Conservation (phyloP, 1,140 invertebrate species). For the Caenorhabditis latens region DNA sequence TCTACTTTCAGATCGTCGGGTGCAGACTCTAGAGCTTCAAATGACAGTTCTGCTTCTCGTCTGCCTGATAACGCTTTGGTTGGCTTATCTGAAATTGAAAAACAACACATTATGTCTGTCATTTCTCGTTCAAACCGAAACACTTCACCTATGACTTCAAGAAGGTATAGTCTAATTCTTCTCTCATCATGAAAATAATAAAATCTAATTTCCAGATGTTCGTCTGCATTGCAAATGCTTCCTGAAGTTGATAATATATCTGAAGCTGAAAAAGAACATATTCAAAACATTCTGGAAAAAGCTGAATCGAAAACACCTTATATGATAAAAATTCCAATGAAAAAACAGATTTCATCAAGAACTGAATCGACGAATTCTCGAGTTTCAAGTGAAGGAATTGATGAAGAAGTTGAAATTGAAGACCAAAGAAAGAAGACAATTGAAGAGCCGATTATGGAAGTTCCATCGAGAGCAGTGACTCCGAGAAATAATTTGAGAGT, state of each 20-base stretch:
- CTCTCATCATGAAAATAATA: not conserved
- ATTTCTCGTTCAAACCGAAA: slow-evolving; percentile 56
- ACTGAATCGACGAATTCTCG: slow-evolving; percentile 56
- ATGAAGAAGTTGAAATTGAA: slow-evolving; percentile 38
- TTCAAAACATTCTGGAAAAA: slow-evolving; percentile 63
- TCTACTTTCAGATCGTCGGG: slow-evolving; percentile 53
- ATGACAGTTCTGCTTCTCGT: slow-evolving; percentile 56
- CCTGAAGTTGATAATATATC: slow-evolving; percentile 63
- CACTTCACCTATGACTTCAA: slow-evolving; percentile 59
- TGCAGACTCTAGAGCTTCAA: slow-evolving; percentile 63
- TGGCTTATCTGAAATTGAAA: slow-evolving; percentile 62
- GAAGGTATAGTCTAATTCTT: slow-evolving; percentile 56
- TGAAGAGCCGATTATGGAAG: not conserved
- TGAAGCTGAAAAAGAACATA: slow-evolving; percentile 65
- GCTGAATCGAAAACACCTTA: slow-evolving; percentile 62
- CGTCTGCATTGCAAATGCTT: slow-evolving; percentile 59
- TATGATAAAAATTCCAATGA: slow-evolving; percentile 42
- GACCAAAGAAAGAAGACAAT: slow-evolving; percentile 16
- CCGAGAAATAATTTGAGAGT: slow-evolving; percentile 48
- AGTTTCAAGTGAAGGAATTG: slow-evolving; percentile 51
- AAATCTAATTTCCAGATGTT: slow-evolving; percentile 57
- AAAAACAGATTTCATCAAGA: slow-evolving; percentile 28
- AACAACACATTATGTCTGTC: slow-evolving; percentile 62
- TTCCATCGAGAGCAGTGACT: not conserved
- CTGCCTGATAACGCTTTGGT: slow-evolving; percentile 64